Evolutionary conservation across 2,888 invertebrate genomes (phyloP).

Genomic region (Acanthosepion pharaonis): DNA sequence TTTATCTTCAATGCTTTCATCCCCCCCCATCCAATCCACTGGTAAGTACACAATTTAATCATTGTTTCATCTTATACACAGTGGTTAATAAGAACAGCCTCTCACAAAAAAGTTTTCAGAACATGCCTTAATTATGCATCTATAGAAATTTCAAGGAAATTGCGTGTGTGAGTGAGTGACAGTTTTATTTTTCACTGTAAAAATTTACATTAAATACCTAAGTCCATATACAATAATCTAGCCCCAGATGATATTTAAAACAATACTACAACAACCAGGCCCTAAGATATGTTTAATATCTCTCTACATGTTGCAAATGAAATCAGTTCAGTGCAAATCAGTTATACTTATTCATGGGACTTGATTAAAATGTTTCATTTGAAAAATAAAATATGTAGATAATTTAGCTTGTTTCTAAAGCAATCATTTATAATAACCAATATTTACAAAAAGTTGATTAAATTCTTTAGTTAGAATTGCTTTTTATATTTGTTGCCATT

Average conservation of each 20-base stretch:
- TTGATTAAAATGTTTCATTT: neutral
- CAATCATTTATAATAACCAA: neutral
- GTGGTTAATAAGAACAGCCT: neutral
- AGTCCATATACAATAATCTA: neutral
- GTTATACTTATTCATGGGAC: neutral
- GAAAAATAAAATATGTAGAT: neutral
- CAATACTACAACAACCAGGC: neutral
- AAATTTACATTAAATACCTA: neutral
- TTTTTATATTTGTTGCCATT: neutral
- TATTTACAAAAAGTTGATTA: neutral
- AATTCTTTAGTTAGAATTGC: neutral
- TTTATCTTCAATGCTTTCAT: neutral
- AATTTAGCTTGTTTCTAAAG: neutral
- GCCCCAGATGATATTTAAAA: neutral
- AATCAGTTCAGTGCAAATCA: neutral
- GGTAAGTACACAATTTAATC: neutral
- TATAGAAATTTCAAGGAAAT: neutral
- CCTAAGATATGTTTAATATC: neutral
- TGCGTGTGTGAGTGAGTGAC: neutral
- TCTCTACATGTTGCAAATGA: neutral
- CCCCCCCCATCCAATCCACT: neutral
- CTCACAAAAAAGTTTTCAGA: neutral
- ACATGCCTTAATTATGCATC: neutral
- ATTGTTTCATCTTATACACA: neutral
- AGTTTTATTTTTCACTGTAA: constrained; percentile 33